Conservation (phyloP, 2,797 vertebrate genomes). For the Streptopelia turtur region DNA sequence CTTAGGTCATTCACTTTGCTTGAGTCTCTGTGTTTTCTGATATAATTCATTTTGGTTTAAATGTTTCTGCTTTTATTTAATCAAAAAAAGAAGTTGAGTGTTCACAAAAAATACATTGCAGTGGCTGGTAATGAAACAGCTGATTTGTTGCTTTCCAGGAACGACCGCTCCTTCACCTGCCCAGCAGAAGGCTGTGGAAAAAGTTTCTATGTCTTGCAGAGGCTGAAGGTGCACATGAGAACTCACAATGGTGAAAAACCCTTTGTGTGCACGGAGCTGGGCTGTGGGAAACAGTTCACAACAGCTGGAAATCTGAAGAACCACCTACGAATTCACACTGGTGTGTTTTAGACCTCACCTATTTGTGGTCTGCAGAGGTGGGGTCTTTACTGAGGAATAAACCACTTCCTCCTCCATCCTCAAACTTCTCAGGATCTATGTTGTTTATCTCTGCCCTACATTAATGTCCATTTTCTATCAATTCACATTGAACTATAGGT, state of each 20-base stretch:
- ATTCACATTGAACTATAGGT: not conserved
- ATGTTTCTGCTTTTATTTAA: not conserved
- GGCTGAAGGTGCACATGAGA: constrained; percentile 98
- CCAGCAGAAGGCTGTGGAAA: constrained; percentile 96
- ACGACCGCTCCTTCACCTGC: constrained; percentile 95
- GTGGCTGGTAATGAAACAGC: not conserved
- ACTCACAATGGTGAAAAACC: constrained; percentile 98
- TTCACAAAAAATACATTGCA: not conserved
- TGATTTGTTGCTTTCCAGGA: constrained; percentile 80
- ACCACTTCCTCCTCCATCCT: not conserved
- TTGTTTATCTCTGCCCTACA: not conserved
- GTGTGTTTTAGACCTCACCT: constrained; percentile 76
- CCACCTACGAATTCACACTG: constrained; percentile 94
- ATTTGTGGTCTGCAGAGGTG: constrained; percentile 39
- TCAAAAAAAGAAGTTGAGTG: not conserved
- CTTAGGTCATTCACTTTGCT: not conserved
- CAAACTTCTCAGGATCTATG: not conserved
- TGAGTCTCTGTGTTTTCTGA: not conserved
- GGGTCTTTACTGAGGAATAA: constrained; percentile 31
- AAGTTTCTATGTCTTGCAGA: constrained; percentile 97
- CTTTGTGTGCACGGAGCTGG: constrained; percentile 92
- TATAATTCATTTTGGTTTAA: not conserved
- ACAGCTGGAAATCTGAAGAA: constrained; percentile 99
- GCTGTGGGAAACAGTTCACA: constrained; percentile 96
- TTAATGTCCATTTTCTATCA: not conserved